These are phyloP conservation scores for Microplitis demolitor DNA, from an alignment of 1,140 invertebrate genomes.

Conservation along the genomic window DNA sequence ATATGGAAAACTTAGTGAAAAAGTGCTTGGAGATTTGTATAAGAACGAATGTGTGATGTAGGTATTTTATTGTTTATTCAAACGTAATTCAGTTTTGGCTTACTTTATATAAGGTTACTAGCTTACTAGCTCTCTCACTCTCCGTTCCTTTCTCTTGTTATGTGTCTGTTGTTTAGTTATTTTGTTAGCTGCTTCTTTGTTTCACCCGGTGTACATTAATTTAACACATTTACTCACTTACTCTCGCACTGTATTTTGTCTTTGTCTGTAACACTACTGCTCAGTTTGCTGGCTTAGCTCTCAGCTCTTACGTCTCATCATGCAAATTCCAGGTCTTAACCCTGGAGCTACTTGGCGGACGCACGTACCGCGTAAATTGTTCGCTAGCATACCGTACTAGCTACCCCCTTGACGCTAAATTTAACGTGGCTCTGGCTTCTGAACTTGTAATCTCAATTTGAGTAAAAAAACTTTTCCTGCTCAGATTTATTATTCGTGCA, in stretches of 20 bases:
- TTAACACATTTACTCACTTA: no score
- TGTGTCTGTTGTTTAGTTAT: not conserved
- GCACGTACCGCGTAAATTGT: constrained; percentile 28
- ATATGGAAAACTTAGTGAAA: not conserved
- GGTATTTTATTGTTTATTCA: constrained; percentile 22
- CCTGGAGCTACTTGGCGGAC: constrained; percentile 15
- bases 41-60: constrained; percentile 2
- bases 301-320: constrained; percentile 9
- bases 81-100: not conserved
- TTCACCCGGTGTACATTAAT: no score
- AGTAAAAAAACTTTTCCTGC: constrained; percentile 8
- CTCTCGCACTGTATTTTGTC: not conserved
- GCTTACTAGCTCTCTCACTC: not conserved
- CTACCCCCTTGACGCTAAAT: constrained; percentile 15
- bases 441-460: constrained; percentile 29
- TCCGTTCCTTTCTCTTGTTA: not conserved
- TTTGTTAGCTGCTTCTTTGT: no score
- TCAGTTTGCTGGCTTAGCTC: not conserved
- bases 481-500: constrained; percentile 3
- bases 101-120: no score
- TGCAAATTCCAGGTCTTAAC: constrained; percentile 26
- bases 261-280: not conserved
- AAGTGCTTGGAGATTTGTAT: constrained; percentile 14
- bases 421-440: constrained; percentile 13
- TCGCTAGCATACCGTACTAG: not conserved